Conservation (phyloP, 1,140 invertebrate species). For the Spodoptera litura region DNA sequence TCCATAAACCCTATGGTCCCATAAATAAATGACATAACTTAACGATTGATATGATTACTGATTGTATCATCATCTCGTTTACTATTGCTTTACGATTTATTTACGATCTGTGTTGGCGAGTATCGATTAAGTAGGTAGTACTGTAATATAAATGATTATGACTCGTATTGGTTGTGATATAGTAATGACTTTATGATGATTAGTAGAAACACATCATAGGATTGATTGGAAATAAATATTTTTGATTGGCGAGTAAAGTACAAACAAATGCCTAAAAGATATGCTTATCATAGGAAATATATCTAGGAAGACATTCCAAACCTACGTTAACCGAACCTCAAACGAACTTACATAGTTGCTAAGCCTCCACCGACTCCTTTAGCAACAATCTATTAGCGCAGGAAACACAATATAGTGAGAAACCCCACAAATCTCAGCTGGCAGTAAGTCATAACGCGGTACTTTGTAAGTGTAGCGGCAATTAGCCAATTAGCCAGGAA, state of each 20-base stretch:
- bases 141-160: too few relatives aligned
- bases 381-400: background rate
- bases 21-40: background rate
- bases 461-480: background rate
- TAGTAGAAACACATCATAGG: too few relatives aligned
- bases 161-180: too few relatives aligned
- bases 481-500: conserved; percentile 29
- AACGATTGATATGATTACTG: conserved; percentile 18
- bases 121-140: too few relatives aligned
- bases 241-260: too few relatives aligned
- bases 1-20: background rate
- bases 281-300: too few relatives aligned
- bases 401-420: conserved; percentile 4
- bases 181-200: too few relatives aligned
- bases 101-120: conserved; percentile 3
- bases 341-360: too few relatives aligned
- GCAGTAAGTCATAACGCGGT: conserved; percentile 12
- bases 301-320: too few relatives aligned
- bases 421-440: conserved; percentile 3
- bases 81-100: conserved; percentile 10
- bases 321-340: too few relatives aligned
- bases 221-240: too few relatives aligned
- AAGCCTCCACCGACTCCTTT: background rate
- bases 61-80: background rate
- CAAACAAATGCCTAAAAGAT: too few relatives aligned